Conservation (phyloP, 2,113 vertebrate species). For the Empidonax traillii region DNA sequence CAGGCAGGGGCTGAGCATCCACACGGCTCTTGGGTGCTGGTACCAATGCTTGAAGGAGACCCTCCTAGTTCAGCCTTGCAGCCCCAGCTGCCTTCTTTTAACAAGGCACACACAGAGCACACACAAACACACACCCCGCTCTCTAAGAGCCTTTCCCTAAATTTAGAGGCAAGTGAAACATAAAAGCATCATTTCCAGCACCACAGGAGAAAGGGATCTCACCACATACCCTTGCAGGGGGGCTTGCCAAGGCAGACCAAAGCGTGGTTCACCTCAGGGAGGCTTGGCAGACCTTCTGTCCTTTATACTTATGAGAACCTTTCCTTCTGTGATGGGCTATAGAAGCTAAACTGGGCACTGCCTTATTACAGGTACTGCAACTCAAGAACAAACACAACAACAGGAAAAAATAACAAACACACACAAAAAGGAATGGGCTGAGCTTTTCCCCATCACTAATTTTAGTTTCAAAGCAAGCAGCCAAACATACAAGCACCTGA, state of each 20-base stretch:
- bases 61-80: background rate
- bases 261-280: background rate
- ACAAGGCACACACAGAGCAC: background rate
- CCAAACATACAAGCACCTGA: background rate
- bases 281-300: background rate
- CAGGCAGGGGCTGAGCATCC: background rate
- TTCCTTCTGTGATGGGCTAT: rapidly evolving
- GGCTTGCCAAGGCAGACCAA: background rate
- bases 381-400: background rate
- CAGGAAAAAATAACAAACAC: background rate
- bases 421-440: background rate
- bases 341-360: background rate
- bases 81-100: background rate
- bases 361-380: background rate
- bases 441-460: background rate
- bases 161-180: background rate
- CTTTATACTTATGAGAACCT: background rate
- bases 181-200: background rate
- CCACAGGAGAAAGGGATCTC: background rate
- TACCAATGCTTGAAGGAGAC: rapidly evolving
- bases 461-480: background rate
- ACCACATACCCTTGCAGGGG: background rate
- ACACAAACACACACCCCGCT: rapidly evolving
- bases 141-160: background rate
- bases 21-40: background rate